A percentile compares a stretch with the other conserved stretches of the same genome.
These are phyloP conservation scores for Gymnogyps californianus DNA, from an alignment of 2,113 vertebrate genomes.

Conservation along the genomic window DNA sequence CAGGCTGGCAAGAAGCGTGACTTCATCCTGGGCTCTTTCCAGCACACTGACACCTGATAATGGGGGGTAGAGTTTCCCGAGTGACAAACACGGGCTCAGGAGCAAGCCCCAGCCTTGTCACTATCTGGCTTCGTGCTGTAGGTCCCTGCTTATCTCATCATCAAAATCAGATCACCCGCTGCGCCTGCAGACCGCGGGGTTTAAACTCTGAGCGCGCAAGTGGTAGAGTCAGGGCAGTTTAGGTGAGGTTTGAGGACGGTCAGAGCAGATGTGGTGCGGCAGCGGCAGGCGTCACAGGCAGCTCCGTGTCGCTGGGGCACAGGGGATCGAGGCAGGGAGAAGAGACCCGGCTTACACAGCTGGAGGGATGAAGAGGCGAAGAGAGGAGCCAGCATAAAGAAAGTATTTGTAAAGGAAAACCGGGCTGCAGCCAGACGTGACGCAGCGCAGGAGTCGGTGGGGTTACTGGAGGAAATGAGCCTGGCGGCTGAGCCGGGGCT, in stretches of 20 bases:
- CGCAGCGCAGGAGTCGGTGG: fast-evolving
- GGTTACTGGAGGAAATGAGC: neutral
- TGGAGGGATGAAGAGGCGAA: neutral
- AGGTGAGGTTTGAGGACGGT: neutral
- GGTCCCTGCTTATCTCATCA: neutral
- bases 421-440: fast-evolving
- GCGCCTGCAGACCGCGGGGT: neutral
- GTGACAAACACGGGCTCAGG: neutral
- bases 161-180: neutral
- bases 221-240: fast-evolving
- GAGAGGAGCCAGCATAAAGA: neutral
- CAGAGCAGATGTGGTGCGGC: neutral
- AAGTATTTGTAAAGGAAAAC: neutral
- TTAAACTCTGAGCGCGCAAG: neutral
- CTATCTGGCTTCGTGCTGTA: neutral
- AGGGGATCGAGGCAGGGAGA: neutral
- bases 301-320: fast-evolving
- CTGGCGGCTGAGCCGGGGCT: fast-evolving
- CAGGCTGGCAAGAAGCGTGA: neutral
- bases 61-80: neutral
- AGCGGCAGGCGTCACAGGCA: neutral
- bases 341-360: fast-evolving
- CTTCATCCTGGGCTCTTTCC: neutral
- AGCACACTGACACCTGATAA: constrained; percentile 12
- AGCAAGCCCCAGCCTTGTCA: constrained; percentile 9